These are phyloP conservation scores for Ridgeia piscesae DNA, from an alignment of 1,140 invertebrate species.

Conservation along the genomic window DNA sequence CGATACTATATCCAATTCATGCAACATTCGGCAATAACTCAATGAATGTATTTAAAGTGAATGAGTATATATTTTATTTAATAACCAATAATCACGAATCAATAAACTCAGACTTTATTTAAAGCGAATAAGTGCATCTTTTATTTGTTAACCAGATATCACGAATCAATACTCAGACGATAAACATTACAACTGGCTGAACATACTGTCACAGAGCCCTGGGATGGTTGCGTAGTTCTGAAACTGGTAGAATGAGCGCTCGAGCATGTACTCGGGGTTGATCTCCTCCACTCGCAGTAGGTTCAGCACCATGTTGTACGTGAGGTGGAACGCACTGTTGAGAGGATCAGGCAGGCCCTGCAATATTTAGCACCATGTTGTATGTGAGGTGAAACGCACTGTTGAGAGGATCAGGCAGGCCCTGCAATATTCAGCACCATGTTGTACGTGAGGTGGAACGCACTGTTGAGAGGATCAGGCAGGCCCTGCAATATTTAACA, in stretches of 20 bases:
- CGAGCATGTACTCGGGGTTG: constrained; percentile 99
- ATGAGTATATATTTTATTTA: too few species aligned
- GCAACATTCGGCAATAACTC: too few species aligned
- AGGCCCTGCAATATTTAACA: constrained; percentile 86
- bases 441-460: constrained; percentile 98
- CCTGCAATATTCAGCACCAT: constrained; percentile 95
- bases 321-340: constrained; percentile 98
- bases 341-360: constrained; percentile 89
- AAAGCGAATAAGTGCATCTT: too few species aligned
- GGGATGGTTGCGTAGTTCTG: constrained; percentile 97
- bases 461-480: constrained; percentile 95
- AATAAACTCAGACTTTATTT: neutral
- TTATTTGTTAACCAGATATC: neutral
- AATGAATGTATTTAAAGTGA: too few species aligned
- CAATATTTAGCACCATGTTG: constrained; percentile 81
- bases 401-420: constrained; percentile 92
- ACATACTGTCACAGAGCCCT: constrained; percentile 72
- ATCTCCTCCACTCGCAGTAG: constrained; percentile 95
- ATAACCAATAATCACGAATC: neutral
- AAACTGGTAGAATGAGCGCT: constrained; percentile 97
- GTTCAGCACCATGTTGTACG: constrained; percentile 99
- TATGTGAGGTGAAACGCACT: constrained; percentile 99
- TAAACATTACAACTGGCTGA: neutral
- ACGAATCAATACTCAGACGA: neutral
- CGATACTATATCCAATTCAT: too few species aligned